A percentile compares a stretch with the other conserved stretches of the same genome.
Conservation (phyloP, 2,888 invertebrate genomes). For the Amphipyra berbera region DNA sequence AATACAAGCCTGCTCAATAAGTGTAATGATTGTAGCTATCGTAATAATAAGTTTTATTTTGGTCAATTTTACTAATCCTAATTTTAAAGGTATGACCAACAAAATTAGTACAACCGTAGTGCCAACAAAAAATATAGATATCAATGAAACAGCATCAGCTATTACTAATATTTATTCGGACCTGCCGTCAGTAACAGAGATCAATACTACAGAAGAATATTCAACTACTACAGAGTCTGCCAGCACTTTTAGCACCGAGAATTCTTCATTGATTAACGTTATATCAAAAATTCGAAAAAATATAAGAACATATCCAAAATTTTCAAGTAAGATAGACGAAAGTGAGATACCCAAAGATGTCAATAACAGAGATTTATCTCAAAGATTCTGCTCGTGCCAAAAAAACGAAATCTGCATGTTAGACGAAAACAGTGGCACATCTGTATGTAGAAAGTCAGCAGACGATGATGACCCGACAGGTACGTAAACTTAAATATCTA, state of each 20-base stretch:
- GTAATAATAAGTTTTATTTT: slow-evolving; percentile 87
- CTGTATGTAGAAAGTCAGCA: slow-evolving; percentile 87
- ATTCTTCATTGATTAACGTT: slow-evolving; percentile 69
- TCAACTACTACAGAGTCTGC: slow-evolving; percentile 64
- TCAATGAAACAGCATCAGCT: slow-evolving; percentile 76
- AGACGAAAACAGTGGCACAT: slow-evolving; percentile 89
- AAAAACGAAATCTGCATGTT: slow-evolving; percentile 91
- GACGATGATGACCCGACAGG: slow-evolving; percentile 91
- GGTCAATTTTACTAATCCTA: slow-evolving; percentile 85
- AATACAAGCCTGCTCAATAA: slow-evolving; percentile 89
- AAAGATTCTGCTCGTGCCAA: slow-evolving; percentile 88
- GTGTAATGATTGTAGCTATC: slow-evolving; percentile 87
- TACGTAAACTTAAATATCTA: slow-evolving; percentile 50
- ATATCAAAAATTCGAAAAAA: slow-evolving; percentile 84
- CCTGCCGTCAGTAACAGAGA: slow-evolving; percentile 58
- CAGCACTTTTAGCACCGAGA: slow-evolving; percentile 64
- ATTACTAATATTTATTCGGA: slow-evolving; percentile 72
- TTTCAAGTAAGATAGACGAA: slow-evolving; percentile 66
- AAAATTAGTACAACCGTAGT: slow-evolving; percentile 83
- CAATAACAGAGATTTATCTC: slow-evolving; percentile 79
- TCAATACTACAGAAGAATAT: slow-evolving; percentile 59
- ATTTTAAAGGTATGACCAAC: slow-evolving; percentile 77
- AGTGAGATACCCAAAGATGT: slow-evolving; percentile 75
- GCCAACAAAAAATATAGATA: slow-evolving; percentile 79
- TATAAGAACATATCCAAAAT: slow-evolving; percentile 82